Conservation (phyloP, 2,113 vertebrate genomes). For the Syngnathus typhle region DNA sequence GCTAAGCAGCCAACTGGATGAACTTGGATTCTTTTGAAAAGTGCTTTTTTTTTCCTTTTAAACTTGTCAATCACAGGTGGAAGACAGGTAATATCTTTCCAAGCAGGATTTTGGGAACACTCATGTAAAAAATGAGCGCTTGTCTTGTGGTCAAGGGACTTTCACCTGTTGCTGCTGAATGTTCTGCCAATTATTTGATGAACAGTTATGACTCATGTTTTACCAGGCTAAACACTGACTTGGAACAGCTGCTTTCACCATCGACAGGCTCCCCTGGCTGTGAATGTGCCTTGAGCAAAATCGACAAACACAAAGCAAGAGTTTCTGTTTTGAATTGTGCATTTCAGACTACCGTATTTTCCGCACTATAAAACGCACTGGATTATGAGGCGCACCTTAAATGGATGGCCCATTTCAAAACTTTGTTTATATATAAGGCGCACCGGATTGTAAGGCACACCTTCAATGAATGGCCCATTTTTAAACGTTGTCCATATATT, state of each 20-base stretch:
- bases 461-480: too few relatives aligned
- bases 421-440: too few relatives aligned
- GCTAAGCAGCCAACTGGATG: neutral
- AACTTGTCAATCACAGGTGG: neutral
- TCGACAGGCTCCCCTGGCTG: neutral
- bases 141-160: conserved; percentile 14
- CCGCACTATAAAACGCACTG: too few relatives aligned
- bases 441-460: too few relatives aligned
- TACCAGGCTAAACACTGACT: neutral
- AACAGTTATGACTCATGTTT: neutral
- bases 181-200: conserved; percentile 17
- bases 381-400: too few relatives aligned
- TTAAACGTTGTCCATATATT: too few relatives aligned
- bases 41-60: neutral
- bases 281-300: conserved; percentile 1
- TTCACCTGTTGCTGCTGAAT: conserved; percentile 6
- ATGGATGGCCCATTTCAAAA: too few relatives aligned
- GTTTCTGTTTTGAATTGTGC: neutral
- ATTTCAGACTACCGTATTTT: too few relatives aligned
- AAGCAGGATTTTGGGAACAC: conserved; percentile 9
- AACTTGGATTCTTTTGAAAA: neutral
- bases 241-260: conserved; percentile 14
- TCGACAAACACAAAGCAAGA: neutral
- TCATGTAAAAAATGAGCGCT: neutral
- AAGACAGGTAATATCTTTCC: neutral